Conservation (phyloP, 2,797 vertebrate species). For the Monodelphis domestica region DNA sequence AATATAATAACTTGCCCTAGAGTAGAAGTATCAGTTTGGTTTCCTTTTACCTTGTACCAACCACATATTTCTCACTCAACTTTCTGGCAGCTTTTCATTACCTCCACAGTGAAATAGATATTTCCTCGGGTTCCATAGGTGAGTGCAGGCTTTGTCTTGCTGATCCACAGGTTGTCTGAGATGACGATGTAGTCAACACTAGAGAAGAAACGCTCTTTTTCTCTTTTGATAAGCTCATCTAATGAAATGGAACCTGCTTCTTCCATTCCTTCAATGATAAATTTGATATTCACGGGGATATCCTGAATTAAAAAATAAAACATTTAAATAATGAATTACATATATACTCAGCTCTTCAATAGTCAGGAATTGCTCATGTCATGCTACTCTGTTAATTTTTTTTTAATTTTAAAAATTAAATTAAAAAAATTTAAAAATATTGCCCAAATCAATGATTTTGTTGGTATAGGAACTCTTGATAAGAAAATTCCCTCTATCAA, state of each 20-base stretch:
- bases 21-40: not conserved
- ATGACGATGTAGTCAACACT: constrained; percentile 92
- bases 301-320: constrained; percentile 68
- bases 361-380: not conserved
- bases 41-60: not conserved
- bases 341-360: not conserved
- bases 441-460: not conserved
- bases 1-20: not conserved
- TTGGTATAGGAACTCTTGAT: not conserved
- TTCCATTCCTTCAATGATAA: constrained; percentile 95
- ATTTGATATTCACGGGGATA: constrained; percentile 92
- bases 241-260: constrained; percentile 92
- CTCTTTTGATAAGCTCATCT: constrained; percentile 87
- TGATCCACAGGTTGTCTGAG: constrained; percentile 94
- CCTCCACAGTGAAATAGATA: constrained; percentile 94
- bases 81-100: not conserved
- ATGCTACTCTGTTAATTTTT: not conserved
- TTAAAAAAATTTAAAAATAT: too few relatives aligned
- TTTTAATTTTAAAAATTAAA: too few relatives aligned
- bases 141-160: constrained; percentile 88
- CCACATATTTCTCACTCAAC: not conserved
- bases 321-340: rapidly evolving
- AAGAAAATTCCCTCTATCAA: not conserved
- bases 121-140: constrained; percentile 93
- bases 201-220: constrained; percentile 90